Percentiles rank a stretch among this genome's conserved stretches.
These are phyloP conservation scores for Brachyptera putata DNA, from an alignment of 2,888 invertebrate species.

Conservation along the genomic window DNA sequence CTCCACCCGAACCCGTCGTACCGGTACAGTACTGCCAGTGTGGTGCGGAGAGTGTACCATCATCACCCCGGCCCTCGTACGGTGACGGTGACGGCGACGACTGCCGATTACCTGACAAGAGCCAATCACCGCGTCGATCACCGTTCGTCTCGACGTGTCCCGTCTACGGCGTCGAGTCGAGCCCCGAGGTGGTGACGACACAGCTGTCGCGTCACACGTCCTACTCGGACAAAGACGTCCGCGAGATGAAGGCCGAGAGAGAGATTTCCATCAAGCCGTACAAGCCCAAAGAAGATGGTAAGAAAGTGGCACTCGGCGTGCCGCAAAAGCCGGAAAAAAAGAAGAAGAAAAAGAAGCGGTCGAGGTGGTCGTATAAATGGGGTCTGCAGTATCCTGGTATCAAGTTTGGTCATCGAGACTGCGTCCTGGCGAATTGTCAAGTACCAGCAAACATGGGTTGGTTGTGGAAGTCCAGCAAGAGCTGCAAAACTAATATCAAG, in stretches of 20 bases:
- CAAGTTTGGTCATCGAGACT: conserved; percentile 21
- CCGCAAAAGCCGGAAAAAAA: neutral
- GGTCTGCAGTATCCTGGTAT: conserved; percentile 21
- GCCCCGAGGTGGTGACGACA: neutral
- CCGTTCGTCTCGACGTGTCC: too few species aligned
- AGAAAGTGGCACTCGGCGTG: neutral
- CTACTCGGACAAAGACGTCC: too few species aligned
- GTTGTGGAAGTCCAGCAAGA: conserved; percentile 20
- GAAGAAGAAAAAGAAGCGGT: neutral
- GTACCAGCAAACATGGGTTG: conserved; percentile 22
- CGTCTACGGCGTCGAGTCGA: neutral
- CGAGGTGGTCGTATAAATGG: conserved; percentile 9
- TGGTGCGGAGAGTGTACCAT: neutral
- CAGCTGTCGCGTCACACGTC: too few species aligned
- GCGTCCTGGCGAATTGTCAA: neutral
- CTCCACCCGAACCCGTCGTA: neutral
- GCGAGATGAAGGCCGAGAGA: too few species aligned
- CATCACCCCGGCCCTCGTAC: too few species aligned
- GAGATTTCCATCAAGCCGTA: too few species aligned
- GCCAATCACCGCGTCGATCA: too few species aligned
- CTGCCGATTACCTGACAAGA: neutral
- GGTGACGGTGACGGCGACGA: conserved; percentile 2
- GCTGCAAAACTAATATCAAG: neutral
- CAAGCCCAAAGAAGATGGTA: neutral
- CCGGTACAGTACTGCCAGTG: too few species aligned